phyloP scores from a whole-genome alignment of 2,888 invertebrate species.

The Punctoribates punctum region DNA sequence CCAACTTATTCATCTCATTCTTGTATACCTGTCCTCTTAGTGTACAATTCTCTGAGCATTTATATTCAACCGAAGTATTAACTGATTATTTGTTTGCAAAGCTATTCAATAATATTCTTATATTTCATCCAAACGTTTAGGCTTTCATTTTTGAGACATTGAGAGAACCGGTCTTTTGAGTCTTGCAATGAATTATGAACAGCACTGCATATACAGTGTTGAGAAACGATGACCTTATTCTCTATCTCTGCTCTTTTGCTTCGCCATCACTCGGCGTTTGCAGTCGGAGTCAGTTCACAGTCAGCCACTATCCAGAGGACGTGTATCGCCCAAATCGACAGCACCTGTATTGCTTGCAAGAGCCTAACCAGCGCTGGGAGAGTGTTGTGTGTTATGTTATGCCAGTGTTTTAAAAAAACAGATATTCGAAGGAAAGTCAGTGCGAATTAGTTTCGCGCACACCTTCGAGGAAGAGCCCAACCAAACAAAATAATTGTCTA shows the following conservation, averaged over 20 bases:
- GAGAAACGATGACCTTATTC: slow-evolving; percentile 31
- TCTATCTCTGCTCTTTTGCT: neutral
- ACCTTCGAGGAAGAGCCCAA: neutral
- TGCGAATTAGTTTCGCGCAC: slow-evolving; percentile 16
- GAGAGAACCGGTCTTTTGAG: slow-evolving; percentile 8
- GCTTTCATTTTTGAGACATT: slow-evolving; percentile 16
- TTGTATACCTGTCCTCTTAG: no score
- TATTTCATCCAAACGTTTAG: neutral
- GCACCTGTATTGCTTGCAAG: neutral
- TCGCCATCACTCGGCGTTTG: slow-evolving; percentile 9
- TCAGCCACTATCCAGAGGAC: neutral
- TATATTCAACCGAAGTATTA: neutral
- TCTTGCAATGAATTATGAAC: slow-evolving; percentile 14
- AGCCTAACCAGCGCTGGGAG: neutral
- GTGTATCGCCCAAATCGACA: slow-evolving; percentile 7
- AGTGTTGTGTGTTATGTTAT: neutral
- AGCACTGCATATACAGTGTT: neutral
- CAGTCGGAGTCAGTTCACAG: neutral
- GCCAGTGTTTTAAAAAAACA: no score
- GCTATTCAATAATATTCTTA: slow-evolving; percentile 22
- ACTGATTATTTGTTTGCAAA: slow-evolving; percentile 24
- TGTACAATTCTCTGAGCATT: no score
- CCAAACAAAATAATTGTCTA: neutral
- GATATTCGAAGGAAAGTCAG: neutral
- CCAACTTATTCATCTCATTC: no score